Conservation (phyloP, 2,797 vertebrate genomes). For the Enoplosus armatus region DNA sequence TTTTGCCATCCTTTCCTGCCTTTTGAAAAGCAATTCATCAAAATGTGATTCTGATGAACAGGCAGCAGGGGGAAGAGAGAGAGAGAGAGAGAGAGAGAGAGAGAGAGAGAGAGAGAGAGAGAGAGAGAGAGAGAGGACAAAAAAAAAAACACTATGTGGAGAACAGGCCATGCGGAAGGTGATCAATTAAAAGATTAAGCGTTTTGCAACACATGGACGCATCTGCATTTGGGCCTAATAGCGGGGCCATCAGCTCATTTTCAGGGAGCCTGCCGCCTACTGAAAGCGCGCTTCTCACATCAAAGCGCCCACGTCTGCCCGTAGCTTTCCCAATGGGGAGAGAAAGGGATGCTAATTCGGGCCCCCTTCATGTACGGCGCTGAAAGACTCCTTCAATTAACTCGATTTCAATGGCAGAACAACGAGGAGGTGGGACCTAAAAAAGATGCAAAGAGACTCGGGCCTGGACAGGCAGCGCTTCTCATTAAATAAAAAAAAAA, state of each 20-base stretch:
- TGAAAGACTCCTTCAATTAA: slow-evolving; percentile 99
- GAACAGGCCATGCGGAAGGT: slow-evolving; percentile 89
- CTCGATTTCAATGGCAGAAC: slow-evolving; percentile 95
- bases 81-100: too few relatives aligned
- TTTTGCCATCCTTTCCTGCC: slow-evolving; percentile 52
- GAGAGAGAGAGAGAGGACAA: too few relatives aligned
- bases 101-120: too few relatives aligned
- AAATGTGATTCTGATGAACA: slow-evolving; percentile 81
- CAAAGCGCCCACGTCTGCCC: slow-evolving; percentile 91
- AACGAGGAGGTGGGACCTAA: slow-evolving; percentile 79
- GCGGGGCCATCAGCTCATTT: slow-evolving; percentile 99
- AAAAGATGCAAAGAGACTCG: slow-evolving; percentile 91
- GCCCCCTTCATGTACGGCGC: slow-evolving; percentile 94
- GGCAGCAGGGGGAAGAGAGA: slow-evolving; percentile 61
- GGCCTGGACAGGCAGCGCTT: slow-evolving; percentile 90
- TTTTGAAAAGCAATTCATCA: slow-evolving; percentile 83
- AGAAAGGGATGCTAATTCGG: slow-evolving; percentile 98
- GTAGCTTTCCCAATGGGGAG: slow-evolving; percentile 90
- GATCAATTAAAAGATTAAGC: slow-evolving; percentile 99
- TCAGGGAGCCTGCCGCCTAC: slow-evolving; percentile 90
- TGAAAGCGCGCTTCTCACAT: slow-evolving; percentile 92
- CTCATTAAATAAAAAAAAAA: slow-evolving; percentile 99
- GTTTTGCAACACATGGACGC: slow-evolving; percentile 93
- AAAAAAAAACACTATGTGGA: too few relatives aligned
- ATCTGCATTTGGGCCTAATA: slow-evolving; percentile 94